These are phyloP conservation scores for Cygnus atratus DNA, from an alignment of 2,113 vertebrate species.

Conservation along the genomic window DNA sequence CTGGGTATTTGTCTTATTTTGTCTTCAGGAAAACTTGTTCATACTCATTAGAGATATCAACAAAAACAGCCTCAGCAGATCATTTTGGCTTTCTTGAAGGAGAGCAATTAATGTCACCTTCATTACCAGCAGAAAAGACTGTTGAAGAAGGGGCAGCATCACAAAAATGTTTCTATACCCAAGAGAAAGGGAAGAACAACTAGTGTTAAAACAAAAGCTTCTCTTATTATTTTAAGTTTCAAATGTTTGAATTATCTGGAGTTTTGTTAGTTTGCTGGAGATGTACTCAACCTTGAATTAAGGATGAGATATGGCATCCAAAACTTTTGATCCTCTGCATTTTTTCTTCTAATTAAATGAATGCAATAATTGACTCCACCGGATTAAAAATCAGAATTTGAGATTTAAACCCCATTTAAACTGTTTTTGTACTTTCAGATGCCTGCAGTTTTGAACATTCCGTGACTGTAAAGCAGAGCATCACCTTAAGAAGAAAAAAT, in stretches of 20 bases:
- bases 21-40: background rate
- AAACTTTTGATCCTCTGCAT: background rate
- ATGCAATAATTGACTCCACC: background rate
- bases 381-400: background rate
- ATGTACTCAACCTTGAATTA: background rate
- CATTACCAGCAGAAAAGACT: background rate
- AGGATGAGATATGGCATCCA: background rate
- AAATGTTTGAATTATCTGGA: background rate
- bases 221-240: background rate
- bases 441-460: background rate
- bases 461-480: background rate
- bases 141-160: background rate
- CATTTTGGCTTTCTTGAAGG: background rate
- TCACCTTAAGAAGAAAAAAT: background rate
- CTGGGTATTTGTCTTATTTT: background rate
- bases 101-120: background rate
- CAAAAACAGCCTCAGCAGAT: background rate
- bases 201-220: background rate
- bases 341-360: background rate
- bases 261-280: background rate
- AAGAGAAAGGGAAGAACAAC: background rate
- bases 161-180: background rate
- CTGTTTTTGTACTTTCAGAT: background rate
- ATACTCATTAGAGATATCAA: background rate
- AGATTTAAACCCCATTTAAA: background rate